Evolutionary conservation across 1,140 invertebrate species (phyloP).

Genomic region (Neomicropteryx cornuta): DNA sequence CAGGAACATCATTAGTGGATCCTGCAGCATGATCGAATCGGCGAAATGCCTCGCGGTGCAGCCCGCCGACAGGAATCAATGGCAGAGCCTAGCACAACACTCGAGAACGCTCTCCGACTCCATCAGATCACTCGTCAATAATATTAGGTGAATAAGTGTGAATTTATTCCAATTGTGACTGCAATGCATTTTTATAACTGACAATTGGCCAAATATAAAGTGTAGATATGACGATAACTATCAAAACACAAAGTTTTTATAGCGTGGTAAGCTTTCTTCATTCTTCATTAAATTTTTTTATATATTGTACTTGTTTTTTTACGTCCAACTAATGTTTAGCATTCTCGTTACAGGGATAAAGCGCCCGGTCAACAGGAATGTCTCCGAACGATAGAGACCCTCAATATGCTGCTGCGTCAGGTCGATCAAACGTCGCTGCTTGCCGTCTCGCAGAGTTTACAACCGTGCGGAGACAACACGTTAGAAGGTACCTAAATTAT

Average conservation of each 20-base stretch:
- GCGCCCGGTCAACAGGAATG: slow-evolving; percentile 94
- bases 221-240: no score
- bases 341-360: slow-evolving; percentile 58
- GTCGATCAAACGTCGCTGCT: slow-evolving; percentile 81
- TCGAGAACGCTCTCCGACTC: slow-evolving; percentile 93
- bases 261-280: no score
- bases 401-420: slow-evolving; percentile 65
- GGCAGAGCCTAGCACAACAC: slow-evolving; percentile 86
- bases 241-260: no score
- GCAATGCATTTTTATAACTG: neutral
- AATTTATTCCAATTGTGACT: neutral
- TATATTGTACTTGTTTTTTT: neutral
- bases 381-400: slow-evolving; percentile 68
- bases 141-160: slow-evolving; percentile 53
- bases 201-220: no score
- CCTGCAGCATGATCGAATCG: slow-evolving; percentile 81
- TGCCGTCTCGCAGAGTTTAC: slow-evolving; percentile 73
- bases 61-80: slow-evolving; percentile 84
- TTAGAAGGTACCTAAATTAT: slow-evolving; percentile 45
- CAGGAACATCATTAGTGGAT: slow-evolving; percentile 56
- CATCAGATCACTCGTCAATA: slow-evolving; percentile 86
- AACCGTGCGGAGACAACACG: slow-evolving; percentile 61
- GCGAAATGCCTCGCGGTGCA: slow-evolving; percentile 83
- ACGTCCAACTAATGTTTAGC: no score
- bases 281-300: slow-evolving; percentile 3